Base-by-base conservation (phyloP, 1,140 invertebrate genomes). In the Euura lappo region DNA sequence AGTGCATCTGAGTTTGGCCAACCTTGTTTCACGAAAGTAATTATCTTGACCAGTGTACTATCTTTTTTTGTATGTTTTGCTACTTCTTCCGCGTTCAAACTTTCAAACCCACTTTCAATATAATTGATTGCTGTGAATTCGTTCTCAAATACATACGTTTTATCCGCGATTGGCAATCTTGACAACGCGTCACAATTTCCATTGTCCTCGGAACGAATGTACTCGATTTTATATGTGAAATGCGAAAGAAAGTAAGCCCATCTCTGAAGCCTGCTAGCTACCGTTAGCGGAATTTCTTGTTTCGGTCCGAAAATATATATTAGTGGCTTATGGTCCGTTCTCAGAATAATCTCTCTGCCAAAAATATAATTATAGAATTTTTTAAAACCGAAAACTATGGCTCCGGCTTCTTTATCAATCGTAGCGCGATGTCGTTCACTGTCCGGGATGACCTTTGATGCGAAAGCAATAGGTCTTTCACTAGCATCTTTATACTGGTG, bases 311-410 rank as follows among this genome's bases (percentile, higher is more conserved):
- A 88, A 68, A 90, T 81, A 7, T 79, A 73, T 28, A 81, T 72
- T 10, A 91, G 74, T 2, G 89, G 89, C 71, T 87, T 81, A 73
- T 90, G 86, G 73, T 90, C 90, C 1, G 86, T 89, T 45, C 78
- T 71, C 7, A 90, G 70, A 4, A 75, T 78, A 80, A 91, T 91
- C 45, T 79, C 68, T 43, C 82, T 74, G 28, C 90, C 89, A 78
- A 81, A 85, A 4, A 92, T 70, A 76, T 88, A 92, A 60, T 88
- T 76, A 46, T 89, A 81, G 77, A 91, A 91, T 77, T 88, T 88
- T 71, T 85, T 84, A 4, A 91, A 81, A 5, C 83, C 86, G 79
- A 83, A 91, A 2, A 90, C 73, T 6, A 86, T 76, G 1, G 78
- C 77, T 3, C 87, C 74, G 8, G 73, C 80, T 79, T 89, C 85